Evolutionary conservation across 2,888 invertebrate genomes (phyloP).

Genomic region (Cheilosia soror): DNA sequence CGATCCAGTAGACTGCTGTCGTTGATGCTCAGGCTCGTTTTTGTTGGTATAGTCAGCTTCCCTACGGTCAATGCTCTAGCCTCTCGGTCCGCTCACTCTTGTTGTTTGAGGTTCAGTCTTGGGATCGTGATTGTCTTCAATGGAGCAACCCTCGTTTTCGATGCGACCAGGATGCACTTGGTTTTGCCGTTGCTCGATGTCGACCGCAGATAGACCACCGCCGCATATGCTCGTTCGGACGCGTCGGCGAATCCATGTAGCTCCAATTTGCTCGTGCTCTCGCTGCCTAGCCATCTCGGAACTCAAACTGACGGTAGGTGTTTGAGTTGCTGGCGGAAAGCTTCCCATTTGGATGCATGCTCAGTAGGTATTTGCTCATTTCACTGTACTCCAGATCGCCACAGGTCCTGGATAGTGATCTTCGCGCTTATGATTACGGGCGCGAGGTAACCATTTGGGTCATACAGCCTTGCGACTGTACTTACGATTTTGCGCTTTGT

Average conservation of each 20-base stretch:
- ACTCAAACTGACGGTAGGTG: background rate
- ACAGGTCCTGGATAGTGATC: no score
- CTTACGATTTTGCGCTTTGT: no score
- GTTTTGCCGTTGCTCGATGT: background rate
- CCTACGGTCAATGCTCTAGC: background rate
- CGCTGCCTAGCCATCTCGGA: constrained; percentile 22
- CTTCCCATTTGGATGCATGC: background rate
- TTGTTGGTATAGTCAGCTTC: background rate
- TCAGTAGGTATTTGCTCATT: background rate
- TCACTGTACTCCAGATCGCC: background rate
- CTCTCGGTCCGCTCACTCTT: background rate
- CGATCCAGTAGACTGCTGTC: background rate
- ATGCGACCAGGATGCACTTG: background rate
- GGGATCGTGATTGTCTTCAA: constrained; percentile 11
- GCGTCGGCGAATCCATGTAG: constrained; percentile 18
- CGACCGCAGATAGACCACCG: background rate
- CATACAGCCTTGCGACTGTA: no score
- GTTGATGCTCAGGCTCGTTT: background rate
- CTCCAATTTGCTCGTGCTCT: constrained; percentile 3
- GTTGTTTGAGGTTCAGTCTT: background rate
- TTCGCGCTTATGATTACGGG: no score
- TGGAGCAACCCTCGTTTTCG: constrained; percentile 16
- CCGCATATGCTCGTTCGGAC: no score
- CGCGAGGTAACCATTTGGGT: no score
- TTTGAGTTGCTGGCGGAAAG: constrained; percentile 2